These are phyloP conservation scores for Platycheirus rosarum DNA, from an alignment of 2,888 invertebrate genomes.

Conservation along the genomic window DNA sequence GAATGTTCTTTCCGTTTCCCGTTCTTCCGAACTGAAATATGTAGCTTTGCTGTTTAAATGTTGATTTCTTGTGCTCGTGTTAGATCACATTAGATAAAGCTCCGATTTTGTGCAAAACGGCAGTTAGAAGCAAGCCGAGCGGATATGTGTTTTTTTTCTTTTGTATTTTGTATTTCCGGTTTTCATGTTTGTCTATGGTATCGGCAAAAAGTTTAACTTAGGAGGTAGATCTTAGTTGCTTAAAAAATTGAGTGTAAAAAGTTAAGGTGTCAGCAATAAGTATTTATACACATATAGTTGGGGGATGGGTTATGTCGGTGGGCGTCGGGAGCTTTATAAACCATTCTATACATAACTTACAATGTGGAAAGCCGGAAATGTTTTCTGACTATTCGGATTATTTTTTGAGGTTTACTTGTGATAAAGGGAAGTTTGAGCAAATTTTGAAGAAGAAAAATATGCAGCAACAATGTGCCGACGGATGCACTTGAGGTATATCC, in stretches of 20 bases:
- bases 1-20: conserved; percentile 9
- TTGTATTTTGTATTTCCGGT: conserved; percentile 13
- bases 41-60: conserved; percentile 31
- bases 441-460: conserved; percentile 36
- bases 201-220: not conserved
- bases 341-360: not conserved
- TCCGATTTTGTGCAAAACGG: not conserved
- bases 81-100: not conserved
- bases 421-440: conserved; percentile 15
- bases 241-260: conserved; percentile 55
- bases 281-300: too few species aligned
- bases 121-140: conserved; percentile 22
- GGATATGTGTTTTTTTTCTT: conserved; percentile 33
- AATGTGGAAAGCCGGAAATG: conserved; percentile 20
- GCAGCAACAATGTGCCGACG: conserved; percentile 38
- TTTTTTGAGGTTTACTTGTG: conserved; percentile 14
- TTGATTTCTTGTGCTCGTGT: conserved; percentile 29
- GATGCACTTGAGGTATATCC: conserved; percentile 64
- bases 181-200: conserved; percentile 7
- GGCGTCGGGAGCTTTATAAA: too few species aligned
- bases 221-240: conserved; percentile 29
- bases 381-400: conserved; percentile 33
- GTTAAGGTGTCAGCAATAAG: conserved; percentile 52
- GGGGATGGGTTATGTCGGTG: not conserved
- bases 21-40: not conserved